Percentiles rank a stretch among this genome's conserved stretches.
phyloP scores from a whole-genome alignment of 2,888 invertebrate species.

The Lysandra bellargus region DNA sequence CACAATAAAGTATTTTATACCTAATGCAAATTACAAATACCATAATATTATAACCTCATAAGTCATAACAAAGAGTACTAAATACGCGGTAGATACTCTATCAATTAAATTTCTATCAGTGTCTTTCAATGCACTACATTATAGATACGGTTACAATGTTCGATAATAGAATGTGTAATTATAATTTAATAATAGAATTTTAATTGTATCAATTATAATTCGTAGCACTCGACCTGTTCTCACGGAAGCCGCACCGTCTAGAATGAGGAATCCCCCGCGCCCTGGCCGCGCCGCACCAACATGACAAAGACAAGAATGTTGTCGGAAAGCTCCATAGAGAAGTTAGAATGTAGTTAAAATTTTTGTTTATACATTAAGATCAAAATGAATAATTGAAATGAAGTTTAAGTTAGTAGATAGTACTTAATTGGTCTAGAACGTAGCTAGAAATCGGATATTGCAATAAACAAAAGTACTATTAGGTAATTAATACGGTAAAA shows the following conservation, averaged over 20 bases:
- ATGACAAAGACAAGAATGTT: conserved; percentile 21
- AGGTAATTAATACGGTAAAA: background rate
- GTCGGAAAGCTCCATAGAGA: background rate
- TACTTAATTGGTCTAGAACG: background rate
- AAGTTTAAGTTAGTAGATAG: background rate
- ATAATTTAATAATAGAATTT: conserved; percentile 28
- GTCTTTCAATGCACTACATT: background rate
- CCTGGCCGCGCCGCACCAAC: background rate
- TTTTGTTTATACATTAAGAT: too few species aligned
- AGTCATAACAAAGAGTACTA: too few species aligned
- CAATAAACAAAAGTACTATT: background rate
- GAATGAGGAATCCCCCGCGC: conserved; percentile 30
- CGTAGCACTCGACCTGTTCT: conserved; percentile 7
- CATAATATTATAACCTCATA: too few species aligned
- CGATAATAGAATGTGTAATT: background rate
- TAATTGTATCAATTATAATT: conserved; percentile 13
- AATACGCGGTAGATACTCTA: too few species aligned
- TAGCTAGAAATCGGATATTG: background rate
- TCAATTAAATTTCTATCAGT: background rate
- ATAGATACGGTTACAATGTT: background rate
- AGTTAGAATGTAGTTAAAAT: too few species aligned
- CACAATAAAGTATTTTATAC: too few species aligned
- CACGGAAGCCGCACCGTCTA: conserved; percentile 30
- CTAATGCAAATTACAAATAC: too few species aligned
- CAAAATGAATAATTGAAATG: background rate